Conservation (phyloP, 2,113 vertebrate species). For the Nerophis lumbriciformis region DNA sequence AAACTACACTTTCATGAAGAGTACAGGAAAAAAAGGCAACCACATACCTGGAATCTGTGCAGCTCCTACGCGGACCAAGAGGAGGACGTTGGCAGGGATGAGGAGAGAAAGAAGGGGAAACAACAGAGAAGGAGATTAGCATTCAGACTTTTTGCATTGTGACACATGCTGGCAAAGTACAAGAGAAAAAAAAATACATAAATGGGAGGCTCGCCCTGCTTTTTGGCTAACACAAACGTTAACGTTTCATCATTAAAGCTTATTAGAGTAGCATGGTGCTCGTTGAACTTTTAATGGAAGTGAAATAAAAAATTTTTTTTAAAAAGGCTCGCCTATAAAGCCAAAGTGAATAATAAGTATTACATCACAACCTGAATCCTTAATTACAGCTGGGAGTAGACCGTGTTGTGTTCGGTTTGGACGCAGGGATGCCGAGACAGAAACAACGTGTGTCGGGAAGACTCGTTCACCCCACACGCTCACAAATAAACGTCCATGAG, state of each 20-base stretch:
- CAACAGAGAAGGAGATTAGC: constrained; percentile 49
- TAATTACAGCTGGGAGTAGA: no score
- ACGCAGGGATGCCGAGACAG: no score
- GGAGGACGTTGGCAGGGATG: constrained; percentile 4
- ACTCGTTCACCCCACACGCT: no score
- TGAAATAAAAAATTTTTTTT: neutral
- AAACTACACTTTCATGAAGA: neutral
- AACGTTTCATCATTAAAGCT: constrained; percentile 3
- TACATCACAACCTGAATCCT: neutral
- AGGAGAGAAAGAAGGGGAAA: constrained; percentile 3
- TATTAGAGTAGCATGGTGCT: neutral
- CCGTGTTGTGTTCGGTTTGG: no score
- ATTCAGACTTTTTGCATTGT: constrained; percentile 22
- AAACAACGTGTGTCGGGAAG: no score
- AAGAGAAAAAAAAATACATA: constrained; percentile 16
- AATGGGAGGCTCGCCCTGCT: neutral
- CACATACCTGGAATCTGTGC: constrained; percentile 71
- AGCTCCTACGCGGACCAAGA: constrained; percentile 58
- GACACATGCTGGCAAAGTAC: constrained; percentile 30
- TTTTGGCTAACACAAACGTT: constrained; percentile 1
- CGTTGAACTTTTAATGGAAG: constrained; percentile 3
- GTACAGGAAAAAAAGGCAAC: constrained; percentile 18
- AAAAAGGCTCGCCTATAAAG: neutral
- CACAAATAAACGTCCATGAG: no score
- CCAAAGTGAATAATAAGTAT: neutral